Percentiles rank a stretch among this genome's conserved stretches.
These are phyloP conservation scores for Elaphurus davidianus DNA, from an alignment of 2,113 vertebrate species.

Conservation along the genomic window DNA sequence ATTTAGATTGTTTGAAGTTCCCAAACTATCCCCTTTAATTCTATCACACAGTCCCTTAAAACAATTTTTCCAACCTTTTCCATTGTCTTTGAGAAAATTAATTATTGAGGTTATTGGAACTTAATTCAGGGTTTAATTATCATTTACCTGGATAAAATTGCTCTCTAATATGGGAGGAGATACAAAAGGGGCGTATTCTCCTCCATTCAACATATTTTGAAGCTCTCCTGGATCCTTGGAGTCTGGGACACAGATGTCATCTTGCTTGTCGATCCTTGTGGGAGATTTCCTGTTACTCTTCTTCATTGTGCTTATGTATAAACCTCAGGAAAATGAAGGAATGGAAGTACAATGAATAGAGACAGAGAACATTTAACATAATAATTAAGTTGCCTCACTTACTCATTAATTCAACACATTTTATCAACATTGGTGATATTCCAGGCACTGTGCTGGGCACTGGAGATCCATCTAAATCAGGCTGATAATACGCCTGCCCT, in stretches of 20 bases:
- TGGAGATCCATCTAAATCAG: neutral
- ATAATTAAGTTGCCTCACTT: neutral
- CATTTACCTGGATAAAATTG: slow-evolving; percentile 80
- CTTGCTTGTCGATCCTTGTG: neutral
- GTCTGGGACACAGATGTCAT: neutral
- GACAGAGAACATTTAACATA: neutral
- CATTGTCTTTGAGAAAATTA: slow-evolving; percentile 30
- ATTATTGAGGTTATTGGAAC: neutral
- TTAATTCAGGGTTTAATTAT: neutral
- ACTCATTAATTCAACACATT: neutral
- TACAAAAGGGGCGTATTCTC: slow-evolving; percentile 70
- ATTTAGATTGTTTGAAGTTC: neutral
- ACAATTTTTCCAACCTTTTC: neutral
- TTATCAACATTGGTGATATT: neutral
- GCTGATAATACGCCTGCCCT: neutral
- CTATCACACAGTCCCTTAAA: neutral
- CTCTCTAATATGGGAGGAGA: slow-evolving; percentile 75
- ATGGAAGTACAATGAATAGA: neutral
- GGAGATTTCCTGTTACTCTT: neutral
- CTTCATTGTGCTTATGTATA: slow-evolving; percentile 62
- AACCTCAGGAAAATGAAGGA: neutral
- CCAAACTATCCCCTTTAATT: neutral
- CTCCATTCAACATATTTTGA: slow-evolving; percentile 63
- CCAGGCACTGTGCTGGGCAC: neutral
- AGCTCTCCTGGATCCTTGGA: slow-evolving; percentile 29